Evolutionary conservation across 1,140 invertebrate genomes (phyloP).

Genomic region (Mactra quadrangularis): DNA sequence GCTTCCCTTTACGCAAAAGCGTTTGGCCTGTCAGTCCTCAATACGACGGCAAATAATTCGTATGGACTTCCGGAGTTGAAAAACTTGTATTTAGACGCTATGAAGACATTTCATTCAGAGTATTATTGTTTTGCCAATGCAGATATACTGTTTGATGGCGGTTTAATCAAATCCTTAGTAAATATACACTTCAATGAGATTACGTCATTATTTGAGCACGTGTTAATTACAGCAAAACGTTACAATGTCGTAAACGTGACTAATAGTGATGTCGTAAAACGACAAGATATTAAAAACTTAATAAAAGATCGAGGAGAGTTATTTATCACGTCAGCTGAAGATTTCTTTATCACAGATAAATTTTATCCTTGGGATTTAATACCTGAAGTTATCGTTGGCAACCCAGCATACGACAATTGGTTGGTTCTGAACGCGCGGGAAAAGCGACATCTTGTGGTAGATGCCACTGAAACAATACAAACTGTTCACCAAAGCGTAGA

Average conservation of each 20-base stretch:
- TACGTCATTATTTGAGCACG: conserved; percentile 46
- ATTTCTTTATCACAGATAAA: conserved; percentile 39
- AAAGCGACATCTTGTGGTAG: conserved; percentile 1
- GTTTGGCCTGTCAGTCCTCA: conserved; percentile 48
- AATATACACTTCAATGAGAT: conserved; percentile 20
- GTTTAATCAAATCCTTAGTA: conserved; percentile 53
- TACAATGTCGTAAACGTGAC: conserved; percentile 61
- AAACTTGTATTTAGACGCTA: conserved; percentile 63
- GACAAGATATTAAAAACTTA: background rate
- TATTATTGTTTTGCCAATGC: conserved; percentile 68
- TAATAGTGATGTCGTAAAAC: conserved; percentile 27
- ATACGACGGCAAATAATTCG: conserved; percentile 12
- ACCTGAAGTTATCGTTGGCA: conserved; percentile 27
- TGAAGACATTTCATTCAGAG: conserved; percentile 50
- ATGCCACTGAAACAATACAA: conserved; percentile 19
- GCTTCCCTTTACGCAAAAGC: background rate
- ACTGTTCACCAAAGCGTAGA: conserved; percentile 26
- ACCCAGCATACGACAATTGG: conserved; percentile 27
- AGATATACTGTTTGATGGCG: conserved; percentile 65
- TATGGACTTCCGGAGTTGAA: conserved; percentile 66
- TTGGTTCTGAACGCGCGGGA: conserved; percentile 4
- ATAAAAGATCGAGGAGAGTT: conserved; percentile 2
- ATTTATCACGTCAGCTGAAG: conserved; percentile 16
- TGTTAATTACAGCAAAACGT: conserved; percentile 46
- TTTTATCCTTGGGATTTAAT: conserved; percentile 33